Percentiles rank a stretch among this genome's conserved stretches.
Evolutionary conservation across 2,113 vertebrate genomes (phyloP).

Genomic region (Acrocephalus arundinaceus): DNA sequence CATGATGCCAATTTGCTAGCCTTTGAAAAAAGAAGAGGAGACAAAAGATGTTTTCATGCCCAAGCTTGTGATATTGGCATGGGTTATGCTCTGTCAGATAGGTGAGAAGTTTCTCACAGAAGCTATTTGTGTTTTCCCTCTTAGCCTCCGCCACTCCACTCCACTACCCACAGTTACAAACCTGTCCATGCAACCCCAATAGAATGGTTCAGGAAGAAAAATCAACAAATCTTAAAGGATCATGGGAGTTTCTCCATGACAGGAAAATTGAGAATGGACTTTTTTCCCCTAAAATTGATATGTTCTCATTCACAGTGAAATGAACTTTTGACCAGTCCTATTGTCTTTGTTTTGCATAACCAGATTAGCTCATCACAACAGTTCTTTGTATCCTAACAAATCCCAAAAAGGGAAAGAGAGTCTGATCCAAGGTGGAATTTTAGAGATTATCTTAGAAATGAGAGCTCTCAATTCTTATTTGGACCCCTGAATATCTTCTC

Average conservation of each 20-base stretch:
- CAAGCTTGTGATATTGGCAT: neutral
- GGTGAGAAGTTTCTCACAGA: neutral
- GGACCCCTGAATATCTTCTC: neutral
- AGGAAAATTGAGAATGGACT: neutral
- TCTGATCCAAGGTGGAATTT: neutral
- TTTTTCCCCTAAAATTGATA: neutral
- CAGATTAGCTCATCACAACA: neutral
- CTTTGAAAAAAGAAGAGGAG: neutral
- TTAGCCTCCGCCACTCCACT: no score
- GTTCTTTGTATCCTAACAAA: neutral
- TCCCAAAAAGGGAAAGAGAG: neutral
- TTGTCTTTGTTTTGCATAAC: neutral
- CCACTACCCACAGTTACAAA: rapidly evolving
- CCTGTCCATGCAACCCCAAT: neutral
- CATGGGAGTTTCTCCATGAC: neutral
- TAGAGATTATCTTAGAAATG: neutral
- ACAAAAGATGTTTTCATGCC: neutral
- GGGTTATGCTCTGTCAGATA: neutral
- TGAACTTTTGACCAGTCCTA: neutral
- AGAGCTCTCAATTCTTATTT: neutral
- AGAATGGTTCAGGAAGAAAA: neutral
- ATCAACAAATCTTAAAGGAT: neutral
- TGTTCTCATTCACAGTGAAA: neutral
- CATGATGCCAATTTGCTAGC: neutral
- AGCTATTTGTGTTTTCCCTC: rapidly evolving